A percentile compares a stretch with the other conserved stretches of the same genome.
phyloP scores from a whole-genome alignment of 2,888 invertebrate species.

The Cerastis leucographa region DNA sequence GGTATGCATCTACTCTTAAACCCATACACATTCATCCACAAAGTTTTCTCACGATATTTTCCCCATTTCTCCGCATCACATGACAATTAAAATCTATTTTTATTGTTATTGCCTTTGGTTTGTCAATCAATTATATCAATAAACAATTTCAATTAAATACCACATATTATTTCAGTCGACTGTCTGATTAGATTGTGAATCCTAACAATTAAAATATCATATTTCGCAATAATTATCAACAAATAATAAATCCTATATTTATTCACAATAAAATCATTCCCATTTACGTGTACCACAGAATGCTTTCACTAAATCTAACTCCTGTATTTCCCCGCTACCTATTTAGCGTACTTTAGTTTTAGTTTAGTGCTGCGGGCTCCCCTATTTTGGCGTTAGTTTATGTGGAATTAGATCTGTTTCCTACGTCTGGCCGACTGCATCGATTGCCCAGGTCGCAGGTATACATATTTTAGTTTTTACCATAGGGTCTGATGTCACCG shows the following conservation, averaged over 20 bases:
- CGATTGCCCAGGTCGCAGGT: constrained; percentile 41
- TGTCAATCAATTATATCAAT: too few relatives aligned
- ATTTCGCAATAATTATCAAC: too few relatives aligned
- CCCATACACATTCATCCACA: too few relatives aligned
- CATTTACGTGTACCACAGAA: constrained; percentile 28
- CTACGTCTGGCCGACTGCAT: constrained; percentile 53
- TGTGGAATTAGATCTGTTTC: constrained; percentile 59
- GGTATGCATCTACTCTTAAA: too few relatives aligned
- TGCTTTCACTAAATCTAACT: constrained; percentile 31
- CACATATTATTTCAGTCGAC: too few relatives aligned
- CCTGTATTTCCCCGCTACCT: constrained; percentile 30
- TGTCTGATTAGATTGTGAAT: too few relatives aligned
- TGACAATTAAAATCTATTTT: too few relatives aligned
- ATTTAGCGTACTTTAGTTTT: constrained; percentile 49
- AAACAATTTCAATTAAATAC: too few relatives aligned
- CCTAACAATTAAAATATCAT: too few relatives aligned
- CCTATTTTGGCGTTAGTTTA: constrained; percentile 52
- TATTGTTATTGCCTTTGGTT: too few relatives aligned
- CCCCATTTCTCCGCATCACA: too few relatives aligned
- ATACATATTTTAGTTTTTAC: constrained; percentile 38
- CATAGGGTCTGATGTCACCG: neutral
- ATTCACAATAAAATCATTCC: constrained; percentile 17
- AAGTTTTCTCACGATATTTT: too few relatives aligned
- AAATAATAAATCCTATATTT: neutral
- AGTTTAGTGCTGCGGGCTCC: constrained; percentile 56